Evolutionary conservation across 1,140 invertebrate genomes (phyloP), one percentile per base, ranked within the genome.

Genomic region (Ceratosolen solmsi): DNA sequence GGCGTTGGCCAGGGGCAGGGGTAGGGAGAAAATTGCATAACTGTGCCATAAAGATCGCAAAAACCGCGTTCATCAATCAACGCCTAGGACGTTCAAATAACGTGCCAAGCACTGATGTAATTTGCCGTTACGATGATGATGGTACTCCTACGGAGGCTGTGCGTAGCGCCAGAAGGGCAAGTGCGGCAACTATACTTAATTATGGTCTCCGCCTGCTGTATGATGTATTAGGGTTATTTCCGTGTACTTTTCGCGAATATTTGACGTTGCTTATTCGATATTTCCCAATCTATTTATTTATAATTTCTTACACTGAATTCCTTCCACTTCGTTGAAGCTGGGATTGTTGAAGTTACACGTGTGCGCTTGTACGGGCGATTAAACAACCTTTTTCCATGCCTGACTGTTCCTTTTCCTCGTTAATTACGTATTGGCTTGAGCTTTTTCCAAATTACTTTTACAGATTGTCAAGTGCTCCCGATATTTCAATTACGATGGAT

Each of bases 111-210:
- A 27, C 51, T 58, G 65, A 82, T 71, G 74, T 65, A 82, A 82
- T 82, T 82, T 73, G 80, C 75, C 74, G 38, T 78, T 78, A 54
- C 54, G 68, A 82, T 78, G 80, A 82, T 73, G 80, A 82, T 73
- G 25, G 49, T 20, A 56, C 30, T 41, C 20, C 41, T 7, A 27
- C 25, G 17, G 30, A 20, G 25, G 15, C 58, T 41, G 4, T 41
- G 33, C 33, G n/a, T n/a, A 27, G 38, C 33, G 13, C 4, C 2
- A 30, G 17, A n/a, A n/a, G 49, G 22, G 46, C 38, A 27, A 11
- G 20, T 33, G 25, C 49, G 78, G 36, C 7, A 79, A 49, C 20
- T 33, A 36, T 70, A 75, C 72, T 81, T 75, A 76, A 81, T 81
- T 81, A 81, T 70, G 80, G 36, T 15, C 46, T 27, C 13, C 15